A percentile compares a stretch with the other conserved stretches of the same genome.
These are phyloP conservation scores for Gasterosteus aculeatus DNA, from an alignment of 2,113 vertebrate genomes.

Conservation along the genomic window DNA sequence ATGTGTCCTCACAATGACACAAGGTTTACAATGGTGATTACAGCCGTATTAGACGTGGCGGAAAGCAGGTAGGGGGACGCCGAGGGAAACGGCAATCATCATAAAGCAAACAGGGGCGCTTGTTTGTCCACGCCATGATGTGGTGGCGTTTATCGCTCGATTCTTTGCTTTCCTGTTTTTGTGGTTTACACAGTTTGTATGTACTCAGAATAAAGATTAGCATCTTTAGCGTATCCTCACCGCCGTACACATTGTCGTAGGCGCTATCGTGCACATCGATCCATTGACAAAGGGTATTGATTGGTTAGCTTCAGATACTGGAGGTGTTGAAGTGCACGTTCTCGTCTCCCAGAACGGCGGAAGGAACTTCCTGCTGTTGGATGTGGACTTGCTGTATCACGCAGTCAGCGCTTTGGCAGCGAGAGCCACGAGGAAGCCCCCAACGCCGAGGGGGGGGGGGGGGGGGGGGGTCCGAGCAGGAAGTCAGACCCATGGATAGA, in stretches of 20 bases:
- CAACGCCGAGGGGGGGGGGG: too few relatives aligned
- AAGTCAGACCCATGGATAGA: too few relatives aligned
- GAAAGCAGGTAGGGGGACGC: slow-evolving; percentile 60
- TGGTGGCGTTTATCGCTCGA: slow-evolving; percentile 1
- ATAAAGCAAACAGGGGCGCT: slow-evolving; percentile 57
- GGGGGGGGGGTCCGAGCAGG: too few relatives aligned
- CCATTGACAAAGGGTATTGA: neutral
- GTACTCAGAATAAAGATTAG: slow-evolving; percentile 12
- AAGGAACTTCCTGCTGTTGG: too few relatives aligned
- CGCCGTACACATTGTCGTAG: neutral
- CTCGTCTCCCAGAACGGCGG: too few relatives aligned
- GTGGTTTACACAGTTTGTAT: neutral
- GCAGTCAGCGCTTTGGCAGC: too few relatives aligned
- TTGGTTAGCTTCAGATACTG: neutral
- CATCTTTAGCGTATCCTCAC: neutral
- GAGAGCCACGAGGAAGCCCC: too few relatives aligned
- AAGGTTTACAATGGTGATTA: slow-evolving; percentile 79
- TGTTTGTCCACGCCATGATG: slow-evolving; percentile 47
- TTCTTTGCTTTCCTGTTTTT: slow-evolving; percentile 8
- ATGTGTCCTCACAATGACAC: slow-evolving; percentile 79
- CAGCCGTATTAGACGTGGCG: slow-evolving; percentile 70
- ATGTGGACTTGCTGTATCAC: too few relatives aligned
- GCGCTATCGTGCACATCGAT: neutral
- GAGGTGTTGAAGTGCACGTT: too few relatives aligned
- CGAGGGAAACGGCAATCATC: slow-evolving; percentile 62